Percentiles rank a stretch among this genome's conserved stretches.
Evolutionary conservation across 2,797 vertebrate species (phyloP).

Genomic region (Discoglossus pictus): DNA sequence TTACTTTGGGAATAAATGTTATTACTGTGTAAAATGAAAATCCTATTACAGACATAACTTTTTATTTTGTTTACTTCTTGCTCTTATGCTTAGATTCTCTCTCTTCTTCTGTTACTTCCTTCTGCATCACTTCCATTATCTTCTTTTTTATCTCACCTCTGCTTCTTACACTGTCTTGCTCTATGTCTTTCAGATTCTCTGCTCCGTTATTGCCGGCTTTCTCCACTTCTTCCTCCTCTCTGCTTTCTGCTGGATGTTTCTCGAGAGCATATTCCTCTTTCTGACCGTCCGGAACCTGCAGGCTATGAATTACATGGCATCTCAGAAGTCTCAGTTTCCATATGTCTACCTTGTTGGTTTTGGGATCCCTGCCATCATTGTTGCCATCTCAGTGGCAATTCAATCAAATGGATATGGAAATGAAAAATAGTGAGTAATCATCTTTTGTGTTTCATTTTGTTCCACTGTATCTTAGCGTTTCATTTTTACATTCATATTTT

Average conservation of each 20-base stretch:
- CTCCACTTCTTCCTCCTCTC: conserved; percentile 65
- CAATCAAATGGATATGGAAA: conserved; percentile 67
- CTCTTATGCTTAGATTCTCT: no score
- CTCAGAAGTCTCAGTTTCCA: conserved; percentile 63
- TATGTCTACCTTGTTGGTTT: conserved; percentile 72
- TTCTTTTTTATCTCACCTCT: conserved; percentile 63
- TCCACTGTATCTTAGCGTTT: no score
- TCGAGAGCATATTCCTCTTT: conserved; percentile 62
- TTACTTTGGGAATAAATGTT: no score
- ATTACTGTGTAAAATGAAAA: no score
- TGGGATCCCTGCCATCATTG: conserved; percentile 68
- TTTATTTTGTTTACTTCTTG: no score
- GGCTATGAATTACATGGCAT: conserved; percentile 73
- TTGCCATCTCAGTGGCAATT: conserved; percentile 63
- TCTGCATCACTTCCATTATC: background rate
- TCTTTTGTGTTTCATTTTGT: no score
- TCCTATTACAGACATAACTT: no score
- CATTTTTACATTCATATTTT: no score
- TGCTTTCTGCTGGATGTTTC: conserved; percentile 66
- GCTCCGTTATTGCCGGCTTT: conserved; percentile 55
- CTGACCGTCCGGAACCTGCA: conserved; percentile 68
- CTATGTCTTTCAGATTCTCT: conserved; percentile 53
- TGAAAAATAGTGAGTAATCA: conserved; percentile 50
- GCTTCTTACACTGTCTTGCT: conserved; percentile 56
- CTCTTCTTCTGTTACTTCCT: no score